Base-by-base conservation (phyloP, 1,140 invertebrate genomes). In the Augochlora pura region DNA sequence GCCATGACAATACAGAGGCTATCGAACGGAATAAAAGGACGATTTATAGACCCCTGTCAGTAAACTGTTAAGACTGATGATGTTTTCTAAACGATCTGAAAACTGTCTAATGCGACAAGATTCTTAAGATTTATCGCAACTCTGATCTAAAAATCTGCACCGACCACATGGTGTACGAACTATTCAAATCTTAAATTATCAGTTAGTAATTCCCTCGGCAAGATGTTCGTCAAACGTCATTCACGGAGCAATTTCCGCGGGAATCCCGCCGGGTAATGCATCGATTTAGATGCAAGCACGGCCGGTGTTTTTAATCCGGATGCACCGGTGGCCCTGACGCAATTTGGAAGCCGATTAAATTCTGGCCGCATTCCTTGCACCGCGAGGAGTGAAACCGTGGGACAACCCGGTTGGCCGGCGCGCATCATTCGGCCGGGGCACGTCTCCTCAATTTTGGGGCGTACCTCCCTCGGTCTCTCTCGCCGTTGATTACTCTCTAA, bases 271-370 rank as follows among this genome's bases (percentile, higher is more conserved):
- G 42, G 42, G 42, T 46, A 46, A 46, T 54, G 49, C 21, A 7
- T 54, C 49, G 16, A 54, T 54, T 21, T 54, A 54, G 49, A 18
- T 21, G 21, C 49, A 54, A 54, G 8, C 42, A 12, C 42, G 42
- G 42, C 10, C 6, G 49, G 49, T 54, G 49, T 54, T 21, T 32
- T 18, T 7, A 54, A 54, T 54, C 21, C 21, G 21, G 16, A 54
- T 54, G 16, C 49, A 54, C 49, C 49, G 49, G 64, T 8, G 23
- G 14, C 21, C 21, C 27, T 23, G 71, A 63, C 18, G 64, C 62
- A 54, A 77, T 84, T 80, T 63, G 32, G 8, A 65, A 70, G 82
- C 70, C 32, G 80, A 76, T 77, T 77, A 82, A 87, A 87, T 78
- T 84, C 69, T 52, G 81, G n/a, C 27, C 77, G 71, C 76, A 72